Evolutionary conservation across 2,888 invertebrate species (phyloP), one percentile per base, ranked within the genome.

Genomic region (Muscina levida): DNA sequence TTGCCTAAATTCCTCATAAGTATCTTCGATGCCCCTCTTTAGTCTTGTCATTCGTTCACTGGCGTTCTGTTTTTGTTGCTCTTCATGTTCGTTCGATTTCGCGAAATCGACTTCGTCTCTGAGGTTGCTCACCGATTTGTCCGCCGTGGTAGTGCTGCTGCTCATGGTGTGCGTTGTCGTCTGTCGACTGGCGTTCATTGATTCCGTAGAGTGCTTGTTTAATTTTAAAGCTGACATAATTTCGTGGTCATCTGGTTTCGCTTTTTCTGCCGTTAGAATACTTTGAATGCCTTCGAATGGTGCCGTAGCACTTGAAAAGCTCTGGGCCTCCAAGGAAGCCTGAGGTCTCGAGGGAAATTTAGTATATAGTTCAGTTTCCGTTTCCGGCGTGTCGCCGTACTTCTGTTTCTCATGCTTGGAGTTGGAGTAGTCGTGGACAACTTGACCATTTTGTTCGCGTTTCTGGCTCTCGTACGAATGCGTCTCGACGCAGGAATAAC

Each of bases 201-300:
- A 62, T 56, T 74, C 68, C 65, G 75, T 62, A 76, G 74, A 56
- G 67, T 82, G 70, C 78, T 83, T 84, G 79, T 89, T 89, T 89
- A 89, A 89, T 86, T 90, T 90, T 84, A 87, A 85, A 84, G 88
- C 88, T 89, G 89, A 89, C 88, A 88, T 89, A 87, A 88, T 89
- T 83, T 86, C 84, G 74, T 82, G 85, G 84, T 80, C 83, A 84
- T 77, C 53, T 72, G n/a, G 39, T 77, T 66, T 67, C 70, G 67
- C 68, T 67, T 42, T 76, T 70, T 67, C 53, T 51, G 42, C 44
- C 22, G 13, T 11, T 22, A n/a, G 46, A 65, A 44, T 65, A 42
- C 46, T 65, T 65, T 44, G 39, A 15, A 37, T 19, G 19, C 24
- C 2, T 31, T 39, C 59, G 59, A 6, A 53, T 13, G 53, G 53